A percentile compares a stretch with the other conserved stretches of the same genome.
These are phyloP conservation scores for Eurystomus gularis DNA, from an alignment of 2,113 vertebrate genomes.

Conservation along the genomic window DNA sequence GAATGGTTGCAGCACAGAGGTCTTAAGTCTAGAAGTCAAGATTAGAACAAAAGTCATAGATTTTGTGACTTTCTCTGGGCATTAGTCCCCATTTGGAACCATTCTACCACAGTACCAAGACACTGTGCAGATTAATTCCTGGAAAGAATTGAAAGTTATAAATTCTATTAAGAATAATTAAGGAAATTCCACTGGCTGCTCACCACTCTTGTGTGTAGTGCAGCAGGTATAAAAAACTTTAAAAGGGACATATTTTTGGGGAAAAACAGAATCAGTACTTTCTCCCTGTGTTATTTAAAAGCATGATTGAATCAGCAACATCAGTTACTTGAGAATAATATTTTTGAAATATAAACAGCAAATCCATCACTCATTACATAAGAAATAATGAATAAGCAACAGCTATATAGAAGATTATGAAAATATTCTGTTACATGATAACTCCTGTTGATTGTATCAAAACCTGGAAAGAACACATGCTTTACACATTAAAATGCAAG, in stretches of 20 bases:
- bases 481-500: not conserved
- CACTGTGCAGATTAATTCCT: not conserved
- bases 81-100: not conserved
- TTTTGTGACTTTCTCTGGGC: not conserved
- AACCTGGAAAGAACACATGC: not conserved
- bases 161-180: not conserved
- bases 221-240: not conserved
- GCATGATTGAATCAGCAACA: not conserved
- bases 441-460: not conserved
- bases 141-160: not conserved
- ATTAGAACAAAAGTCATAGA: not conserved
- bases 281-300: not conserved
- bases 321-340: not conserved
- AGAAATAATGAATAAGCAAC: not conserved
- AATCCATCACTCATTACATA: not conserved
- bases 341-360: not conserved
- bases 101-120: not conserved
- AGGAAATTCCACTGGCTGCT: not conserved
- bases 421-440: not conserved
- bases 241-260: not conserved
- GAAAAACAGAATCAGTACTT: not conserved
- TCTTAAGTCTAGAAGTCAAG: not conserved
- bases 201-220: not conserved
- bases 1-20: not conserved
- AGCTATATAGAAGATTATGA: not conserved